Conservation (phyloP, 2,797 vertebrate species). For the Macroramphosus scolopax region DNA sequence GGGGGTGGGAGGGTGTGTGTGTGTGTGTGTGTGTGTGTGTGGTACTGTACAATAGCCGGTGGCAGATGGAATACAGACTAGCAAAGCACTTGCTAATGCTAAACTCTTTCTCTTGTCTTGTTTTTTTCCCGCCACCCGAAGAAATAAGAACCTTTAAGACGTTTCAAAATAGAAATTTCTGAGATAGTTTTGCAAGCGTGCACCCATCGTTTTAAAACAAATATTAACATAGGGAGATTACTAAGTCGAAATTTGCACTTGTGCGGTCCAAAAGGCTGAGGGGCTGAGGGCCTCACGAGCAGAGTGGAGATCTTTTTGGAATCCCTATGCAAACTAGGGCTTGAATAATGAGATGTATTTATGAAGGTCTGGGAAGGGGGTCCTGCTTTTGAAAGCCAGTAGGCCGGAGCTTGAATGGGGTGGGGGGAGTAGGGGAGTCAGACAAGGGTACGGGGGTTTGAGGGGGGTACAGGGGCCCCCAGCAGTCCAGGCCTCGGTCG, state of each 20-base stretch:
- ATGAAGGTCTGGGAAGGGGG: constrained; percentile 77
- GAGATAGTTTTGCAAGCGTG: constrained; percentile 43
- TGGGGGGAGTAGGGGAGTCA: constrained; percentile 44
- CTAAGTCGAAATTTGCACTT: constrained; percentile 71
- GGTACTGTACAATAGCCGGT: constrained; percentile 68
- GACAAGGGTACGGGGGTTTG: constrained; percentile 48
- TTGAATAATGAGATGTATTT: constrained; percentile 90
- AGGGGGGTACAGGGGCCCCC: constrained; percentile 76
- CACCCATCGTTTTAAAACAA: constrained; percentile 64
- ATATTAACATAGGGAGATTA: constrained; percentile 75
- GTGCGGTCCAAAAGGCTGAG: constrained; percentile 71
- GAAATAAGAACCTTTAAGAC: too few species aligned
- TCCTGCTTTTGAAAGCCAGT: constrained; percentile 76
- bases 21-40: constrained; percentile 11
- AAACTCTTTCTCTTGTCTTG: constrained; percentile 44
- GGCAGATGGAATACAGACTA: constrained; percentile 69
- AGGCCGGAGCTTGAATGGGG: constrained; percentile 78
- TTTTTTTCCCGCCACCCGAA: constrained; percentile 12
- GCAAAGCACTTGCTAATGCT: constrained; percentile 58
- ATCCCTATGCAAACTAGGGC: constrained; percentile 81
- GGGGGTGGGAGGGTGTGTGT: constrained; percentile 17
- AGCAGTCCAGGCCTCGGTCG: constrained; percentile 79
- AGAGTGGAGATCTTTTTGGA: constrained; percentile 77
- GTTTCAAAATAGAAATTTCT: constrained; percentile 9
- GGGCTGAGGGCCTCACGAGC: constrained; percentile 68